phyloP scores from a whole-genome alignment of 2,113 vertebrate species.

The Malurus elegans region DNA sequence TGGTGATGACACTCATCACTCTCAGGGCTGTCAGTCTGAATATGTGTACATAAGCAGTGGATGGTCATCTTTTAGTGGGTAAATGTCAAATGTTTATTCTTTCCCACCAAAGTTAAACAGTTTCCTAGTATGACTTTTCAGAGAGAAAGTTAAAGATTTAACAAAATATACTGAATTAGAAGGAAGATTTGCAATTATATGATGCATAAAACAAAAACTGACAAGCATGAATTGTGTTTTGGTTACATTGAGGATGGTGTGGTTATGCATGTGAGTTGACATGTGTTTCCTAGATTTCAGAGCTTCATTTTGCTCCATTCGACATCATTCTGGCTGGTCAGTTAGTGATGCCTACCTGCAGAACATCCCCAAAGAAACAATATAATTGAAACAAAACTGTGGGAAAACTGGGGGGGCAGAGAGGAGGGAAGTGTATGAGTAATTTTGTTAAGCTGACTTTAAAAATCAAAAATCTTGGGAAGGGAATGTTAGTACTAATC shows the following conservation, averaged over 20 bases:
- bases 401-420: too few species aligned
- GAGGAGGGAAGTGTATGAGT: too few species aligned
- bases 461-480: neutral
- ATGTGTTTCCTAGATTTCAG: neutral
- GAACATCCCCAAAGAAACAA: neutral
- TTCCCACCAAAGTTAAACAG: neutral
- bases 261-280: neutral
- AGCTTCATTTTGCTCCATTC: neutral
- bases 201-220: neutral
- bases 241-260: neutral
- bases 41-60: neutral
- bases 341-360: neutral
- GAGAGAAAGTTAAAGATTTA: neutral
- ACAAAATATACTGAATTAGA: neutral
- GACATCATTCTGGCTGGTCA: neutral
- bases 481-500: neutral
- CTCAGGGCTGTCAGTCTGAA: neutral
- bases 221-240: neutral
- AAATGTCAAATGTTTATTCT: neutral
- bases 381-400: neutral
- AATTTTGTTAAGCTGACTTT: neutral
- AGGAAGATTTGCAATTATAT: neutral
- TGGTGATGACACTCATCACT: neutral
- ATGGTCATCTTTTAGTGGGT: neutral
- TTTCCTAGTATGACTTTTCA: neutral